A percentile compares a stretch with the other conserved stretches of the same genome.
Conservation (phyloP, 64 coral and sea anemone species). For the Orbicella faveolata region DNA sequence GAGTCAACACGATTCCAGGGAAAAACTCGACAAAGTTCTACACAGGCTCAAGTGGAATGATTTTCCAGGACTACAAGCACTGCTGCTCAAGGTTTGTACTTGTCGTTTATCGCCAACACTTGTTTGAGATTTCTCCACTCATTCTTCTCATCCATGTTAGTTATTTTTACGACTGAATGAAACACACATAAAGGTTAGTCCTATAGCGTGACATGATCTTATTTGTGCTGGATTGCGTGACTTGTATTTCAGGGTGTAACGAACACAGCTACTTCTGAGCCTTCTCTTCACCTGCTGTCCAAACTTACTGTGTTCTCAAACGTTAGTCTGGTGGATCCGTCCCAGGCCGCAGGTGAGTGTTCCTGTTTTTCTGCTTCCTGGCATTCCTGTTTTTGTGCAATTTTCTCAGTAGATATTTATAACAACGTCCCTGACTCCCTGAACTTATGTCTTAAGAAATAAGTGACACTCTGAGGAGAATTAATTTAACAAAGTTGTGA, state of each 20-base stretch:
- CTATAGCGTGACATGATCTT: background rate
- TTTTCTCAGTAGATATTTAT: too few relatives aligned
- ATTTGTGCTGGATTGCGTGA: background rate
- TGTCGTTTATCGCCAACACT: too few relatives aligned
- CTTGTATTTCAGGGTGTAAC: constrained; percentile 75
- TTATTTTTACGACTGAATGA: too few relatives aligned
- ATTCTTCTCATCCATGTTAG: too few relatives aligned
- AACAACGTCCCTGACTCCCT: too few relatives aligned
- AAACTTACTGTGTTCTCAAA: constrained; percentile 82
- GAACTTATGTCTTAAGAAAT: too few relatives aligned
- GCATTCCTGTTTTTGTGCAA: background rate
- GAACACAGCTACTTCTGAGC: constrained; percentile 68
- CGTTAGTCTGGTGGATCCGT: constrained; percentile 79
- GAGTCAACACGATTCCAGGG: constrained; percentile 71
- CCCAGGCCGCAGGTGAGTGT: constrained; percentile 79
- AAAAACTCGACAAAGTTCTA: constrained; percentile 85
- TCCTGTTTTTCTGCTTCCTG: background rate
- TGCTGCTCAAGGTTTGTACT: constrained; percentile 78
- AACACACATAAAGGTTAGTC: too few relatives aligned
- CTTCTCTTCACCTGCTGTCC: constrained; percentile 81
- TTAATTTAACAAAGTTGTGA: too few relatives aligned
- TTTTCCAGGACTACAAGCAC: constrained; percentile 88
- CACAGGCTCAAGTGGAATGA: constrained; percentile 92
- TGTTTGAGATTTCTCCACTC: too few relatives aligned
- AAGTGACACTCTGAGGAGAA: too few relatives aligned